These are phyloP conservation scores for Characodon lateralis DNA, from an alignment of 2,797 vertebrate species.

Conservation along the genomic window DNA sequence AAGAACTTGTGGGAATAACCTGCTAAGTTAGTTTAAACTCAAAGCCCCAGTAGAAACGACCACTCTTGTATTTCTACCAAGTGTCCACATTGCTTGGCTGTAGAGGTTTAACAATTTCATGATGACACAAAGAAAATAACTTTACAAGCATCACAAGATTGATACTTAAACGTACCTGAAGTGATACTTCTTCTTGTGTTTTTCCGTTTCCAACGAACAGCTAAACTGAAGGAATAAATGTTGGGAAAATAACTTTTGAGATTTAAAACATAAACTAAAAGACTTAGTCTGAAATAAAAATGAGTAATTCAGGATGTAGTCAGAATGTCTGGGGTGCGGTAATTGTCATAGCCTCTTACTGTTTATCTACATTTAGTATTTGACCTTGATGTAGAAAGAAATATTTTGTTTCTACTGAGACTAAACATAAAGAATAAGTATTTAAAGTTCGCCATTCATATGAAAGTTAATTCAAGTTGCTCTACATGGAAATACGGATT, in stretches of 20 bases:
- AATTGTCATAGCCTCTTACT: neutral
- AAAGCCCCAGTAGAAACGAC: slow-evolving; percentile 17
- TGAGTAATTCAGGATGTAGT: neutral
- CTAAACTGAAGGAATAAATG: neutral
- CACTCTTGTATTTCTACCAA: slow-evolving; percentile 12
- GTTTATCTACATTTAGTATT: neutral
- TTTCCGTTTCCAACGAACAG: too few species aligned
- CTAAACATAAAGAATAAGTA: neutral
- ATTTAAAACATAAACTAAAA: neutral
- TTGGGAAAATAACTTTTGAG: neutral
- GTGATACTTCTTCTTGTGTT: too few species aligned
- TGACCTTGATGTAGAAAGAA: neutral
- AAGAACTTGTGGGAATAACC: slow-evolving; percentile 25
- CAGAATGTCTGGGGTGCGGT: neutral
- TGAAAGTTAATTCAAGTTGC: neutral
- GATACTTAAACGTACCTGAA: too few species aligned
- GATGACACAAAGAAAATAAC: neutral
- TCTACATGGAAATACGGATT: too few species aligned
- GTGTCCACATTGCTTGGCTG: slow-evolving; percentile 11
- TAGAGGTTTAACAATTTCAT: slow-evolving; percentile 1
- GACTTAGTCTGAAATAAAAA: too few species aligned
- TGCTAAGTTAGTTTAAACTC: slow-evolving; percentile 23
- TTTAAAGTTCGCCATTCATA: neutral
- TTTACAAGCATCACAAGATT: neutral
- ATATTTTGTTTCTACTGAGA: neutral